These are phyloP conservation scores for Siniperca chuatsi DNA, from an alignment of 2,113 vertebrate species.

Conservation along the genomic window DNA sequence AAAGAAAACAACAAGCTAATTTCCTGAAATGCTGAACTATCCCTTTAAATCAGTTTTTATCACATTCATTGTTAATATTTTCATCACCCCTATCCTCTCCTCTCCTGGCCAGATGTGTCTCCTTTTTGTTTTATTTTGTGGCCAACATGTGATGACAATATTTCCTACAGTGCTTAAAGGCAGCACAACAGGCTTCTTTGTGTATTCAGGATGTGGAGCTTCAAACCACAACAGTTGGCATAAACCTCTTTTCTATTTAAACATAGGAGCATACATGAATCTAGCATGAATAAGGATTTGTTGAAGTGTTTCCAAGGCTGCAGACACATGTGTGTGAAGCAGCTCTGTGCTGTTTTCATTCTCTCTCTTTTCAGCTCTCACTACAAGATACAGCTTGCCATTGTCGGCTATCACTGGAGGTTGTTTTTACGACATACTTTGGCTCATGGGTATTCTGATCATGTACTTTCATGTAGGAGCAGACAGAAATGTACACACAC, in stretches of 20 bases:
- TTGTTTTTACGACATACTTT: conserved; percentile 59
- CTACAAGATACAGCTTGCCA: conserved; percentile 72
- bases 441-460: conserved; percentile 50
- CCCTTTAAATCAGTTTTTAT: background rate
- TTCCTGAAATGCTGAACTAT: conserved; percentile 1
- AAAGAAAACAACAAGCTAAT: background rate
- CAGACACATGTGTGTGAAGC: conserved; percentile 59
- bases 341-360: conserved; percentile 45
- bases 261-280: conserved; percentile 37
- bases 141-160: conserved; percentile 8
- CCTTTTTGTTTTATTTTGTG: background rate
- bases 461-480: conserved; percentile 59
- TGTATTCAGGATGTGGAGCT: conserved; percentile 9
- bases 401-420: conserved; percentile 55
- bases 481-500: background rate
- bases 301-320: conserved; percentile 71
- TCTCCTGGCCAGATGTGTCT: background rate
- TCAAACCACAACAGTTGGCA: conserved; percentile 9
- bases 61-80: background rate
- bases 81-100: conserved; percentile 6
- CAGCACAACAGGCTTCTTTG: conserved; percentile 11
- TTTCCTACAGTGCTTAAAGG: conserved; percentile 13
- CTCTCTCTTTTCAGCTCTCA: conserved; percentile 22
- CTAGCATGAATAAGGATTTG: conserved; percentile 42
- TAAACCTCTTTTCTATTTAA: background rate